Evolutionary conservation across 2,113 vertebrate species (phyloP).

Genomic region (Gallinago media): DNA sequence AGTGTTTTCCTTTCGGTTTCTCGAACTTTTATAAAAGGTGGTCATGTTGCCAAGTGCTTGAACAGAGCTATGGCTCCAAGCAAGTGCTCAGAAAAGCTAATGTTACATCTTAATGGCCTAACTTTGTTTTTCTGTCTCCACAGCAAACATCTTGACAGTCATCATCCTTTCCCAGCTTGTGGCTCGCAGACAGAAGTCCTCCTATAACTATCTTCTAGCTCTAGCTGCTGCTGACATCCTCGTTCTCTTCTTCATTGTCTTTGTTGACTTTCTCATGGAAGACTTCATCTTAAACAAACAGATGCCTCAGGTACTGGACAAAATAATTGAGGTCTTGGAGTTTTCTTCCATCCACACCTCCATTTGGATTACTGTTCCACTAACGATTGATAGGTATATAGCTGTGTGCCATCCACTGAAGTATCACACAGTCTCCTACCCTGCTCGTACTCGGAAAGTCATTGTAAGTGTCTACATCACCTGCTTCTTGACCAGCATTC

Average conservation of each 20-base stretch:
- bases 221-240: slow-evolving; percentile 95
- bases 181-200: slow-evolving; percentile 95
- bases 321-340: slow-evolving; percentile 90
- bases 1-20: neutral
- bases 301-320: slow-evolving; percentile 87
- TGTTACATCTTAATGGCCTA: neutral
- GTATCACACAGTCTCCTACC: slow-evolving; percentile 94
- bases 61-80: neutral
- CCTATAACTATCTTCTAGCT: slow-evolving; percentile 96
- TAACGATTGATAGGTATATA: slow-evolving; percentile 94
- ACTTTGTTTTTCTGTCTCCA: slow-evolving; percentile 49
- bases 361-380: slow-evolving; percentile 95
- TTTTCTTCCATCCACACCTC: slow-evolving; percentile 98
- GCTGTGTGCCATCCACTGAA: slow-evolving; percentile 95
- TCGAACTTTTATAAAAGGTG: neutral
- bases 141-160: slow-evolving; percentile 96
- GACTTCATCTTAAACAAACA: slow-evolving; percentile 90
- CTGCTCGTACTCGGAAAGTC: slow-evolving; percentile 91
- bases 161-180: slow-evolving; percentile 96
- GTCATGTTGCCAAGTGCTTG: neutral
- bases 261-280: slow-evolving; percentile 95
- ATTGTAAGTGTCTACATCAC: slow-evolving; percentile 89
- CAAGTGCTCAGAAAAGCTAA: neutral
- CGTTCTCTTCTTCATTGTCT: slow-evolving; percentile 95
- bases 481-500: slow-evolving; percentile 90